Percentiles rank a stretch among this genome's conserved stretches.
Conservation (phyloP, 2,888 invertebrate genomes). For the Melanostoma mellinum region DNA sequence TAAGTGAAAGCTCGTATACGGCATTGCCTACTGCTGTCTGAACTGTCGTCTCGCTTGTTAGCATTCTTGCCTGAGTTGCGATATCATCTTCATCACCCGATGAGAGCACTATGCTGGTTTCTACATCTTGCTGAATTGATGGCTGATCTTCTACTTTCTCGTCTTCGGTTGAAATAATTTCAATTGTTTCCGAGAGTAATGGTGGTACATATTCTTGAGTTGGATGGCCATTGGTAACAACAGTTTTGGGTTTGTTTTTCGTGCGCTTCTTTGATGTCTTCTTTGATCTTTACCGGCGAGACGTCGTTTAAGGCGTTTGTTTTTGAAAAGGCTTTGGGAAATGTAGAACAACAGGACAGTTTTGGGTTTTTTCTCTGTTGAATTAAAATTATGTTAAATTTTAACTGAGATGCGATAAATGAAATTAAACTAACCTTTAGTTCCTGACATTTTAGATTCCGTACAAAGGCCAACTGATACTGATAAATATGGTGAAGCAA, state of each 20-base stretch:
- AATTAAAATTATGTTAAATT: no score
- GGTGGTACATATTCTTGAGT: no score
- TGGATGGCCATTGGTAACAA: neutral
- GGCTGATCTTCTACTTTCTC: no score
- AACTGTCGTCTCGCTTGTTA: conserved; percentile 74
- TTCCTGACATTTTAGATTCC: no score
- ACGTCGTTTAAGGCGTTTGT: conserved; percentile 76
- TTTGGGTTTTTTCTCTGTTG: no score
- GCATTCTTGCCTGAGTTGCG: conserved; percentile 40
- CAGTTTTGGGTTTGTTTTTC: conserved; percentile 63
- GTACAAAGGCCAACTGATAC: neutral
- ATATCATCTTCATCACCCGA: conserved; percentile 48
- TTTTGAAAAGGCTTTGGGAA: conserved; percentile 78
- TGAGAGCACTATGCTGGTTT: conserved; percentile 46
- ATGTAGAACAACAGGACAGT: conserved; percentile 74
- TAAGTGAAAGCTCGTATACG: no score
- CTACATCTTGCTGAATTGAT: neutral
- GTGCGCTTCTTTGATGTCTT: conserved; percentile 33
- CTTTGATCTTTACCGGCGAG: neutral
- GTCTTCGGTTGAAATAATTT: no score
- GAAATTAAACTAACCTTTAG: no score
- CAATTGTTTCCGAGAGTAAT: no score
- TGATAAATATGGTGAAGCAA: neutral
- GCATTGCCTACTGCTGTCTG: no score
- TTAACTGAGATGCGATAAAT: no score